Evolutionary conservation across 2,113 vertebrate genomes (phyloP), one percentile per base, ranked within the genome.

Genomic region (Ramphastos sulfuratus): DNA sequence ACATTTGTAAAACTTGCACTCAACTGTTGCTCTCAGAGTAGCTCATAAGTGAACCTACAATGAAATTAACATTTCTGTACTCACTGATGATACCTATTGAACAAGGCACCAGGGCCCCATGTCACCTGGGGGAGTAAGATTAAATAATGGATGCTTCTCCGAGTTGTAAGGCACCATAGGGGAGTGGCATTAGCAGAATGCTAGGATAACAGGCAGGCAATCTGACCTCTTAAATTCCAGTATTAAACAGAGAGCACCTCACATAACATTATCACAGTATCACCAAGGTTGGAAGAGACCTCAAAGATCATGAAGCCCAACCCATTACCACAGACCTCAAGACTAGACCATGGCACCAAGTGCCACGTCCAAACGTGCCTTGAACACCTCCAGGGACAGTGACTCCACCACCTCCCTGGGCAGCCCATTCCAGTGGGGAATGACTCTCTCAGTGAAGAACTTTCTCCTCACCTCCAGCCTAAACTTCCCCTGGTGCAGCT

Each of bases 131-230:
- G 80, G 60, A 84, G 92, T 69, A 73, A 65, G 89, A 87, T 73
- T 79, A 93, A 87, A 92, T 93, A 85, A 67, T 39, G 70, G 25
- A 91, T 92, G 35, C 21, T 91, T 42, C 74, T 87, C 35, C 82
- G 75, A 82, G 87, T 61, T 46, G 30, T 59, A 70, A 82, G 63
- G 33, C 24, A 73, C 80, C 54, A 82, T 21, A 64, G 33, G 86
- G 35, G 16, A 91, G 17, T 46, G 67, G 76, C 46, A 42, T 25
- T 15, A 76, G 35, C 39, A 71, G 65, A 91, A 89, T 67, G 69
- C 33, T 46, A 48, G 76, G 90, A 66, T 21, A 95, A 63, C 27
- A 92, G 77, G 39, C 16, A 59, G 46, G 42, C 48, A 91, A 89
- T 87, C 5, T 31, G 46, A 63, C 1, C 0, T 58, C 59, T 78